Conservation (phyloP, 2,797 vertebrate species). For the Epinephelus malabaricus region DNA sequence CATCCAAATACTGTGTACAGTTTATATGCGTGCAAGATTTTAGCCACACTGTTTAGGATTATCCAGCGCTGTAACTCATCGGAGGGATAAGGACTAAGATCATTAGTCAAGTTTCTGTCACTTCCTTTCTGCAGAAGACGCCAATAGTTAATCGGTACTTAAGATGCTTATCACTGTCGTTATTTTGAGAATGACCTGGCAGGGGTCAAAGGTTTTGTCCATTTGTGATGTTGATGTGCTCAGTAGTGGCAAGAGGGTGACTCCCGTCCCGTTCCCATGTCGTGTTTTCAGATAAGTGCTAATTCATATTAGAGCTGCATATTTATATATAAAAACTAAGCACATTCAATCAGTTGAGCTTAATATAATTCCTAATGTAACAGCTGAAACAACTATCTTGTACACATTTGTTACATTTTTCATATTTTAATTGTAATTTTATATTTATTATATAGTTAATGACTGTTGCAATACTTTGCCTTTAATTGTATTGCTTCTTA, state of each 20-base stretch:
- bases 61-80: background rate
- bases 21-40: slow-evolving; percentile 10
- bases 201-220: slow-evolving; percentile 25
- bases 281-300: no score
- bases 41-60: background rate
- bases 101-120: slow-evolving; percentile 9
- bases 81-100: background rate
- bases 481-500: no score
- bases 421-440: no score
- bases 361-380: no score
- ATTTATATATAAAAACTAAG: no score
- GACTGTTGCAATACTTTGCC: no score
- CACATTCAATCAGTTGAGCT: no score
- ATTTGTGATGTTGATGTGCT: slow-evolving; percentile 15
- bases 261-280: no score
- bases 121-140: background rate
- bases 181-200: slow-evolving; percentile 19
- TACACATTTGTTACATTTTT: no score
- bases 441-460: no score
- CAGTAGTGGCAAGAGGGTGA: background rate
- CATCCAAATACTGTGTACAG: slow-evolving; percentile 32
- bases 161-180: slow-evolving; percentile 28
- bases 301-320: no score
- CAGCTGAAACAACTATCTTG: no score
- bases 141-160: slow-evolving; percentile 27